Conservation (phyloP, 2,113 vertebrate species). For the Xiphophorus maculatus region DNA sequence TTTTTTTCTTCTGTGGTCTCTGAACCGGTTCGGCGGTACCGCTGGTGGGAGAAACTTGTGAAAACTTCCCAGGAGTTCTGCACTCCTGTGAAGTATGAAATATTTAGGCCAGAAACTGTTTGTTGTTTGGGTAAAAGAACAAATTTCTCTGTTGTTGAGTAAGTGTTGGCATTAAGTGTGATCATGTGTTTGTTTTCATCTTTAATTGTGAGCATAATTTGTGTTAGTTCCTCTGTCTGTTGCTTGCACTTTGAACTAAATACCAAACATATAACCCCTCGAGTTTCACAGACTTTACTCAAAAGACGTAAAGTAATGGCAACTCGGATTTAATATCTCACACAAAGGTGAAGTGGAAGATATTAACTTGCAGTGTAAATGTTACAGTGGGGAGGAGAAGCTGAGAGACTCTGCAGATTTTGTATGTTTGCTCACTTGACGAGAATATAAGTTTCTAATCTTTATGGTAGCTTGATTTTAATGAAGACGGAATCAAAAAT, state of each 20-base stretch:
- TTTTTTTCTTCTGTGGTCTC: background rate
- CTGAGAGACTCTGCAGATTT: background rate
- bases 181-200: conserved; percentile 14
- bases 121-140: background rate
- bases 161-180: conserved; percentile 19
- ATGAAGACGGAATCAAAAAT: background rate
- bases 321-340: conserved; percentile 22
- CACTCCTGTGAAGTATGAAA: background rate
- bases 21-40: background rate
- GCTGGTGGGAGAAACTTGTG: background rate
- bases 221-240: conserved; percentile 16
- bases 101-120: background rate
- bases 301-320: conserved; percentile 23
- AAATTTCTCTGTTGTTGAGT: background rate
- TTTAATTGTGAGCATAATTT: conserved; percentile 18
- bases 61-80: background rate
- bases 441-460: background rate
- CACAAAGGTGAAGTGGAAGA: conserved; percentile 12
- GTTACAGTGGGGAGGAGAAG: background rate
- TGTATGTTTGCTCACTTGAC: background rate
- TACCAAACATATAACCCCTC: background rate
- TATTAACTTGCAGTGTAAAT: conserved; percentile 19
- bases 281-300: conserved; percentile 6
- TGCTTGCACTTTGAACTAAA: conserved; percentile 54
- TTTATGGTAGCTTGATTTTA: background rate